Base-by-base conservation (phyloP, 2,888 invertebrate genomes). In the Argyresthia albistria region DNA sequence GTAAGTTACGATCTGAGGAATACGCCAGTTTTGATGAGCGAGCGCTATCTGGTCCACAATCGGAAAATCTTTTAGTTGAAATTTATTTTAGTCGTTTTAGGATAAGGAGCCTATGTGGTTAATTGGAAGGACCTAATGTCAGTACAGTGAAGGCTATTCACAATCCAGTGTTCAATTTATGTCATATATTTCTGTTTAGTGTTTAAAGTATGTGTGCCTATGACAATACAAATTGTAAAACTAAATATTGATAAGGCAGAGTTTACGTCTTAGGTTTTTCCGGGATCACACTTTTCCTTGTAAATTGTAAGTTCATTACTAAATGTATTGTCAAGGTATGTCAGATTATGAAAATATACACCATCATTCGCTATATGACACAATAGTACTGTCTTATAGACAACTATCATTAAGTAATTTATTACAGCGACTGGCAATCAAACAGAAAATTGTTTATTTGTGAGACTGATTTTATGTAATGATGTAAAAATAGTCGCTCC, bases 401-500 rank as follows among this genome's bases (percentile, higher is more conserved):
- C 9, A 11, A 39, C 4, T 39, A 11, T 39, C n/a, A 39, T 39
- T 11, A n/a, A 39, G 39, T 39, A 11, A 2, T 4, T 39, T 39
- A 11, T 9, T 11, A 8, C 3, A 11, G 39, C 39, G 39, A 39
- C 39, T 39, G 39, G 9, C 2, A 48, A 52, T 25, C 51, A 45
- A 51, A 45, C 14, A 35, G 15, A 16, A 47, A 35, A 46, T 73
- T 64, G 64, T 80, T 83, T 78, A 64, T 73, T 79, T 76, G 78
- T 75, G 81, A 83, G 86, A 86, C 84, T 84, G 86, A 84, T 84
- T 84, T 84, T 84, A 78, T 72, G 83, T 83, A 83, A 80, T 76
- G 66, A 65, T 69, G 52, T 61, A 60, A 65, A 56, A 64, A 69
- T 71, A 66, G 69, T 76, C 71, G 61, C 70, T 73, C 62, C 61